Conservation (phyloP, 2,888 invertebrate genomes). For the Trichogramma evanescens region DNA sequence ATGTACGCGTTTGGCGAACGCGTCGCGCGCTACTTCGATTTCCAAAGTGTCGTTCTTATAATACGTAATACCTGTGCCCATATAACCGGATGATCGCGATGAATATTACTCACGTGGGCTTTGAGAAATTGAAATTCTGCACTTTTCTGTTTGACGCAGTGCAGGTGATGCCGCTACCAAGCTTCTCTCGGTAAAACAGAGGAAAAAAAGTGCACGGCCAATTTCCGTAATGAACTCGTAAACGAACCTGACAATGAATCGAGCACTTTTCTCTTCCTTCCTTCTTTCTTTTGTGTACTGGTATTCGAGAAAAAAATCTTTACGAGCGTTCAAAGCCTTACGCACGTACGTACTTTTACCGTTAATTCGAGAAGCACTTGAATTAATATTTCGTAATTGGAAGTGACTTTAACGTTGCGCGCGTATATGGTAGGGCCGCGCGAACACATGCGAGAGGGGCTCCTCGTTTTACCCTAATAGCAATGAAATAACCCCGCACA, state of each 20-base stretch:
- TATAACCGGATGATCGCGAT: no score
- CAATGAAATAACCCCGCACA: conserved; percentile 44
- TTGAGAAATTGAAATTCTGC: no score
- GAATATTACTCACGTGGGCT: no score
- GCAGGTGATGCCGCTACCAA: no score
- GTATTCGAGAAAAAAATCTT: no score
- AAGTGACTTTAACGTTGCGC: conserved; percentile 9
- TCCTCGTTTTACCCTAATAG: conserved; percentile 46
- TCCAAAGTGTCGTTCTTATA: conserved; percentile 26
- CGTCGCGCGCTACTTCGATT: conserved; percentile 32
- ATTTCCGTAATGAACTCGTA: no score
- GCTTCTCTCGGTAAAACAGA: no score
- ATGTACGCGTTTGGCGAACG: conserved; percentile 20
- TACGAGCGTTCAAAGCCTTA: neutral
- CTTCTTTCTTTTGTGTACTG: no score
- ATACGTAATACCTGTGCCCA: neutral
- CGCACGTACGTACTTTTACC: conserved; percentile 26
- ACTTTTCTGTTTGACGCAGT: no score
- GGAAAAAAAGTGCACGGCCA: no score
- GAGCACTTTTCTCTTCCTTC: no score
- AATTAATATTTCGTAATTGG: conserved; percentile 47
- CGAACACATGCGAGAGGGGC: conserved; percentile 22
- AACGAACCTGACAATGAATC: no score
- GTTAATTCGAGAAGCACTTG: conserved; percentile 37
- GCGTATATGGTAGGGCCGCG: neutral